Percentiles rank a stretch among this genome's conserved stretches.
Conservation (phyloP, 2,113 vertebrate species). For the Dipodomys stephensi region DNA sequence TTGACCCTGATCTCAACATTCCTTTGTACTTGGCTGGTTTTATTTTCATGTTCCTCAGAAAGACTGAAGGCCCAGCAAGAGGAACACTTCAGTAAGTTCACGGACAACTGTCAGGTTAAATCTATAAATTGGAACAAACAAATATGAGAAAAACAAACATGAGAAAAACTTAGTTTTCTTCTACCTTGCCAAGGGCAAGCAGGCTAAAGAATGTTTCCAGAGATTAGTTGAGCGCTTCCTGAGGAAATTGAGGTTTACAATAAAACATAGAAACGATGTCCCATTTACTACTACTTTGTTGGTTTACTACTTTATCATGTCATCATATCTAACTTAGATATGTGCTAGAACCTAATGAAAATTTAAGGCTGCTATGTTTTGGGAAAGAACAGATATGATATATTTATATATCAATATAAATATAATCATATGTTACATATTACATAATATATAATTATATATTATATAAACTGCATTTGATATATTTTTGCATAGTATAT, state of each 20-base stretch:
- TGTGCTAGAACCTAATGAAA: constrained; percentile 54
- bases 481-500: too few relatives aligned
- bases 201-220: constrained; percentile 17
- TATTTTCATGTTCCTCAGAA: constrained; percentile 23
- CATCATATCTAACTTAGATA: constrained; percentile 28
- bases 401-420: too few relatives aligned
- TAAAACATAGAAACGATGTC: neutral
- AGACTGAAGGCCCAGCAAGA: neutral
- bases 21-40: constrained; percentile 47
- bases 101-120: neutral
- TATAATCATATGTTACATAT: too few relatives aligned
- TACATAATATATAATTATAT: too few relatives aligned
- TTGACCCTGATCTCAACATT: constrained; percentile 42
- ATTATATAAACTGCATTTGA: too few relatives aligned
- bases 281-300: too few relatives aligned
- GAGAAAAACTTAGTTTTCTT: constrained; percentile 23
- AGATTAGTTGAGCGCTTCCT: constrained; percentile 13
- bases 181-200: neutral
- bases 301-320: neutral
- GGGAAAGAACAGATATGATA: constrained; percentile 40
- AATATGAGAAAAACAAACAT: constrained; percentile 23
- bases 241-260: constrained; percentile 33
- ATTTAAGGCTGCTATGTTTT: constrained; percentile 33
- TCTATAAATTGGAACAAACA: neutral
- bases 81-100: neutral